Percentiles rank a stretch among this genome's conserved stretches.
Conservation (phyloP, 2,113 vertebrate genomes). For the Barbus barbus region DNA sequence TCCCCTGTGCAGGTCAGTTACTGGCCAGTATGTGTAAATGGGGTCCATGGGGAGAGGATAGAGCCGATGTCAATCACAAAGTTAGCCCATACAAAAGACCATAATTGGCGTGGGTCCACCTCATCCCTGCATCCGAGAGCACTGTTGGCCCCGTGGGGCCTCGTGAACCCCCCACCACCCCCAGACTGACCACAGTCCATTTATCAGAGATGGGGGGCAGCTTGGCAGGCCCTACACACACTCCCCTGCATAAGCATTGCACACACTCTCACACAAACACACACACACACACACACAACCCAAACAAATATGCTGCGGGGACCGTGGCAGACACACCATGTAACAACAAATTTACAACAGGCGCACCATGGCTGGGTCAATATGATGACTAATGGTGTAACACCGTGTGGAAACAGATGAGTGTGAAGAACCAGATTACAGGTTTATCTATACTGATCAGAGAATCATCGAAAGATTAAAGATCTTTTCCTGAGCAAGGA, state of each 20-base stretch:
- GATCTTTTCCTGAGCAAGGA: background rate
- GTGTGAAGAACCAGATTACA: background rate
- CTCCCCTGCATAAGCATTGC: slow-evolving; percentile 25
- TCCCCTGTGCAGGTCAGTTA: slow-evolving; percentile 83
- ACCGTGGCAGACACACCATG: slow-evolving; percentile 86
- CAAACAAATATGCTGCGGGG: slow-evolving; percentile 83
- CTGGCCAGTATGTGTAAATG: slow-evolving; percentile 80
- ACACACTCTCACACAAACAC: slow-evolving; percentile 34
- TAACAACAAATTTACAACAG: slow-evolving; percentile 90
- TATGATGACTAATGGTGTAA: slow-evolving; percentile 77
- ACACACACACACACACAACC: slow-evolving; percentile 18
- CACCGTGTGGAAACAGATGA: background rate
- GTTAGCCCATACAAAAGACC: slow-evolving; percentile 76
- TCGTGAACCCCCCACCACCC: slow-evolving; percentile 64
- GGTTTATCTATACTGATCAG: background rate
- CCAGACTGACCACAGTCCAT: slow-evolving; percentile 85
- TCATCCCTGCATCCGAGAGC: slow-evolving; percentile 81
- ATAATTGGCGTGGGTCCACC: slow-evolving; percentile 89
- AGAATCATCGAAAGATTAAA: background rate
- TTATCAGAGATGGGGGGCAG: slow-evolving; percentile 86
- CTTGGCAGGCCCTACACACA: slow-evolving; percentile 77
- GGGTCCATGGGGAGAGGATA: slow-evolving; percentile 84
- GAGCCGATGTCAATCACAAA: slow-evolving; percentile 86
- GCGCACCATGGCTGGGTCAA: slow-evolving; percentile 85
- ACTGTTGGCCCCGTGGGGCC: slow-evolving; percentile 69